Base-by-base conservation (phyloP, 2,113 vertebrate genomes). In the Larimichthys polyactis region DNA sequence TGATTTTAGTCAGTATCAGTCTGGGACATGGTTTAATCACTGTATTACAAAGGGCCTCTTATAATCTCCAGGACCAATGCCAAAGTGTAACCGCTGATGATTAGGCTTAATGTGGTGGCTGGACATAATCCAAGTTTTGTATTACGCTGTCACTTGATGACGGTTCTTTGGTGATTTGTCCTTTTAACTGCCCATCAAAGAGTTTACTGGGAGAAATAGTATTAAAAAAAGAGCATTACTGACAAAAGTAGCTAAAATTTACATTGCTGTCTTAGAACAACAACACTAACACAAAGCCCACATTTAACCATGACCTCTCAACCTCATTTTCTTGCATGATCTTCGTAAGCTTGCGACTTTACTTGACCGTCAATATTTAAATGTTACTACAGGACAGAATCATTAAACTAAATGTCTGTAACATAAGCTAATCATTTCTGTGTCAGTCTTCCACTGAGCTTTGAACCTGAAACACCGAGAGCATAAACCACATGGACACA, bases 361-460 rank as follows among this genome's bases (percentile, higher is more conserved):
- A 60, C 24, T 22, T 14, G 64, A 60, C 16, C 40, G 36, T 29
- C 17, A 65, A 40, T 5, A 14, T 24, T 62, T 67, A 46, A 59
- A 71, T 76, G 81, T 69, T 72, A 81, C 49, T 11, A 49, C 19
- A 36, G 10, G 11, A 52, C 29, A 59, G 51, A 59, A 72, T 17
- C n/a, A 29, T 44, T 59, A 3, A 55, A 60, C 59, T 32, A n/a
- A 58, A 76, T 16, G 57, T 17, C 20, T 67, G 46, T 57, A 40
- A 20, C 27, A 77, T 40, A 20, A 29, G 60, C 15, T 64, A 51
- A 64, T 14, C 2, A 52, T 71, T 57, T 58, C 24, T 69, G 22
- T 59, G 36, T 46, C 27, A 36, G 43, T 62, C 2, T 54, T 27
- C 11, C 48, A 17, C 5, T 62, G 55, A 9, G 52, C 69, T 51